Evolutionary conservation across 2,888 invertebrate genomes (phyloP), one percentile per base, ranked within the genome.

Genomic region (Scrobipalpa costella): DNA sequence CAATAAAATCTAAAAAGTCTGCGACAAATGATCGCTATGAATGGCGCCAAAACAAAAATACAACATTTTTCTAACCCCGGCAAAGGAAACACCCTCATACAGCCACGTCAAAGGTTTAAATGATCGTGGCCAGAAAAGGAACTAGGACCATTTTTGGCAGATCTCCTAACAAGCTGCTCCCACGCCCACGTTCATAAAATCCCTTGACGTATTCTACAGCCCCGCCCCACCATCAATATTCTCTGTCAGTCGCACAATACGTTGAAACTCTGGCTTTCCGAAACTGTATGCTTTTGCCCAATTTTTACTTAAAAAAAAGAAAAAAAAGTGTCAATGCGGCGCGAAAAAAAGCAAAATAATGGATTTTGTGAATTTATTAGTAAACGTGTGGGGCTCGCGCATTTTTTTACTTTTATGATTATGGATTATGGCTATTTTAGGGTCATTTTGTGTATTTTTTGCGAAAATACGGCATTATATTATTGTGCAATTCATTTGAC

Each of bases 261-360:
- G 33, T n/a, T 34, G 13, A 15, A 60, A 33, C 60, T 27, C 60
- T 44, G 33, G 55, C 21, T 55, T 52, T 21, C 55, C 60, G 60
- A 60, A 60, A 60, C 71, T 72, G 75, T 76, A 72, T 69, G 61
- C 64, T 70, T 71, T 74, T 70, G 21, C 64, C 71, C 50, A n/a
- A 33, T 33, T 55, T 34, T 55, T 33, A 55, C n/a, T 9, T 21
- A 55, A 55, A 55, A 55, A 55, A 33, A 38, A 15, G 19, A 19
- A 34, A 61, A 19, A 34, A 47, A 44, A 49, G n/a, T n/a, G n/a
- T n/a, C n/a, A n/a, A n/a, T n/a, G n/a, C n/a, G 57, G 34, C 19
- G 47, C 27, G 27, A 55, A 33, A 34, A 27, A 55, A 55, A 55
- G 21, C 50, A 19, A 50, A 19, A 50, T 50, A 55, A 55, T 33